A percentile compares a stretch with the other conserved stretches of the same genome.
phyloP scores from a whole-genome alignment of 2,113 vertebrate species.

The Irena cyanogastra region DNA sequence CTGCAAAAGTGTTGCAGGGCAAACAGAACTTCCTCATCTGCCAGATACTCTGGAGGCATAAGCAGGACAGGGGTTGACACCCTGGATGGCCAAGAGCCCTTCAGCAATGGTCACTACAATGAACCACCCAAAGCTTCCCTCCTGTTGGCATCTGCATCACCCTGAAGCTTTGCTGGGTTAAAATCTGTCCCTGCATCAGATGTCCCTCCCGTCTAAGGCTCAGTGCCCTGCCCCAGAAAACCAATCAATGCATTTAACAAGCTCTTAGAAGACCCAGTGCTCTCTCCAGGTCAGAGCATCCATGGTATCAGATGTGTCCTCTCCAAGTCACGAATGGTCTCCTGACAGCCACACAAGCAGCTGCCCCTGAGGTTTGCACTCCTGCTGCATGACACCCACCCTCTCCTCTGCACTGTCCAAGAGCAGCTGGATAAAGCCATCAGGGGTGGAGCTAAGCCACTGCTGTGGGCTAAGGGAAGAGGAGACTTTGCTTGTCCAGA shows the following conservation, averaged over 20 bases:
- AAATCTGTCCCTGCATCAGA: not conserved
- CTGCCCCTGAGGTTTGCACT: not conserved
- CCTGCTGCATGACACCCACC: rapidly evolving
- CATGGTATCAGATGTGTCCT: not conserved
- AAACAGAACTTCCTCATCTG: not conserved
- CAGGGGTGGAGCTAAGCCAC: not conserved
- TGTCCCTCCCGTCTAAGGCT: not conserved
- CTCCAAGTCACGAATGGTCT: not conserved
- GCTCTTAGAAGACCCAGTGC: not conserved
- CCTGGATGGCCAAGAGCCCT: not conserved
- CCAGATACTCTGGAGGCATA: not conserved
- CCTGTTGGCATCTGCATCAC: rapidly evolving
- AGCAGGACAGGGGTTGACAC: rapidly evolving
- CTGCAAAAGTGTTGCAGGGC: not conserved
- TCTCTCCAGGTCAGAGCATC: not conserved
- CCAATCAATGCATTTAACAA: not conserved
- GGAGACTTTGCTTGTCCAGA: not conserved
- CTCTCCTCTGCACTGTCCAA: not conserved
- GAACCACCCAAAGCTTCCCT: not conserved
- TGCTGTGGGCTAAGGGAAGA: not conserved
- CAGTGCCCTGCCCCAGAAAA: not conserved
- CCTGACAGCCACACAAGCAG: not conserved
- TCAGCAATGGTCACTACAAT: rapidly evolving
- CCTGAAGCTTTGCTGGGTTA: not conserved
- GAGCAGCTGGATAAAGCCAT: not conserved